Evolutionary conservation across 1,140 invertebrate genomes (phyloP), one percentile per base, ranked within the genome.

Genomic region (Olivierus martensii): DNA sequence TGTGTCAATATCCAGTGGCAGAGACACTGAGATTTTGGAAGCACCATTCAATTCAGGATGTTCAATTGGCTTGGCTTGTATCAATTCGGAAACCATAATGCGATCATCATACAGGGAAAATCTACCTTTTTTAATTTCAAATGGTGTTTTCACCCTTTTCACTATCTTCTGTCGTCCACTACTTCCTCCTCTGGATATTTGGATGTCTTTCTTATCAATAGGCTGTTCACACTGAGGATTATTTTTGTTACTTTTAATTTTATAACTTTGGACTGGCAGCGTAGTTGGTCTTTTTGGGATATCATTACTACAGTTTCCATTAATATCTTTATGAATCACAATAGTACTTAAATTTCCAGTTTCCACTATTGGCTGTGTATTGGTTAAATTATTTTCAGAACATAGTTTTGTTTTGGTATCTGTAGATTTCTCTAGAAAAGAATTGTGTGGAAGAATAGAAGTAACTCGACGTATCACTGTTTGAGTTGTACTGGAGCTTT

Each of bases 71-170:
- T 49, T 46, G 39, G 22, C 45, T n/a, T 37, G 36, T n/a, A 21
- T 39, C 10, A 46, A 41, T 39, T 52, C 51, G 14, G 41, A 35
- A 28, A 38, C 49, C 85, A 89, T 90, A 72, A 89, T 84, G 34
- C 86, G 72, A 63, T 90, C 87, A 62, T 89, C 85, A 63, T 88
- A 89, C 3, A 89, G 67, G 14, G 85, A 88, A 59, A 89, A 78
- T 53, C 86, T 74, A 11, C 71, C 70, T 0, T 81, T 79, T 5
- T 84, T 84, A 2, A 87, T 73, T 65, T 84, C 81, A 0, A 83
- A 80, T 0, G 85, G 84, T 0, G 85, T 88, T 66, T 87, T 87
- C 3, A 87, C 79, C 52, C 84, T 72, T 34, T 84, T 79, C 53
- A 80, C 79, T 18, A 88, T 65, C 43, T 78, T 66, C 7, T 62